A percentile compares a stretch with the other conserved stretches of the same genome.
These are phyloP conservation scores for Cryptocephalus primarius DNA, from an alignment of 2,888 invertebrate species.

Conservation along the genomic window DNA sequence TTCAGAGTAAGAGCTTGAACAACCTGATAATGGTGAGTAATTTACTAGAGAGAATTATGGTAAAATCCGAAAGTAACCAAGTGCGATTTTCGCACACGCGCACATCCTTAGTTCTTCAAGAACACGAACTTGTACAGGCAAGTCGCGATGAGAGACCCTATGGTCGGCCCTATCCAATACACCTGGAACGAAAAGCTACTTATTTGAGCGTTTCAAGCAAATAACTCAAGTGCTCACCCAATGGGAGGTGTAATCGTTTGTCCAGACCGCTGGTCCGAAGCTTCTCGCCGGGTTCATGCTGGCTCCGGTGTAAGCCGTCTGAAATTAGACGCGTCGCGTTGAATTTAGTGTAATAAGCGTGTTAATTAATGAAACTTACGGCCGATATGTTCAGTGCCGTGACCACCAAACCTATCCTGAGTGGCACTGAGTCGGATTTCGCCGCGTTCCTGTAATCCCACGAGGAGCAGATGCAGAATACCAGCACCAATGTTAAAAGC, in stretches of 20 bases:
- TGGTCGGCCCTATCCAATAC: conserved; percentile 30
- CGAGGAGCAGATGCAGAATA: conserved; percentile 54
- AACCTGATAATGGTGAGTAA: conserved; percentile 42
- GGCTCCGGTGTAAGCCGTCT: conserved; percentile 49
- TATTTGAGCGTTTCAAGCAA: background rate
- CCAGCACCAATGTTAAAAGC: conserved; percentile 49
- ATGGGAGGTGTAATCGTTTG: conserved; percentile 50
- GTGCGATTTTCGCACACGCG: too few species aligned
- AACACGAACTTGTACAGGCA: conserved; percentile 23
- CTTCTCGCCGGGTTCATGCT: conserved; percentile 61
- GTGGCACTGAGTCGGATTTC: conserved; percentile 50
- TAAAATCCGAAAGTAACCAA: too few species aligned
- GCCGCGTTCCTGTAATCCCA: conserved; percentile 59
- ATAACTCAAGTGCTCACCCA: conserved; percentile 42
- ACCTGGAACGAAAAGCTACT: conserved; percentile 21
- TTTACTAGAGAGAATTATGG: too few species aligned
- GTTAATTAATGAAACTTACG: conserved; percentile 35
- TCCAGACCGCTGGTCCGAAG: conserved; percentile 62
- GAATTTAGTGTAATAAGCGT: background rate
- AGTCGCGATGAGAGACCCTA: conserved; percentile 23
- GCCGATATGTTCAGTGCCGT: conserved; percentile 52
- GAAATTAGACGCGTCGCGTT: conserved; percentile 4
- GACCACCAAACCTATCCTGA: conserved; percentile 59
- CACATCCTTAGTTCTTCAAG: background rate
- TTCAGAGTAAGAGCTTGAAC: conserved; percentile 42